Percentiles rank a stretch among this genome's conserved stretches.
These are phyloP conservation scores for Siniperca knerii DNA, from an alignment of 2,113 vertebrate species.

Conservation along the genomic window DNA sequence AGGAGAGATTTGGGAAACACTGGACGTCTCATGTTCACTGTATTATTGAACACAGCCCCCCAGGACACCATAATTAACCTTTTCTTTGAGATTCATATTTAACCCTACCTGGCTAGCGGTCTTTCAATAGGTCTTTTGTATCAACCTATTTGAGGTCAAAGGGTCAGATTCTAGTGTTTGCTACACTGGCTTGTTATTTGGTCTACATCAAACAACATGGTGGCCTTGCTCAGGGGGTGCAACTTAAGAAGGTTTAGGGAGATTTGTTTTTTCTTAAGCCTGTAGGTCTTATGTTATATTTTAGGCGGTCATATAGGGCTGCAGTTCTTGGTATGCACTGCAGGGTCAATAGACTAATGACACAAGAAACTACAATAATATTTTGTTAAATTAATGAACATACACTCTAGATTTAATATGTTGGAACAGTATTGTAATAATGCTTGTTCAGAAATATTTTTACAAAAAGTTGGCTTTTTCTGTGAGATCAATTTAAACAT, in stretches of 20 bases:
- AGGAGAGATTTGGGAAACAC: too few species aligned
- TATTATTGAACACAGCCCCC: neutral
- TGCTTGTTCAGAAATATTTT: neutral
- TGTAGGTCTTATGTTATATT: neutral
- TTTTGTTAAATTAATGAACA: neutral
- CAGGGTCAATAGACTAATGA: neutral
- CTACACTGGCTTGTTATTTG: neutral
- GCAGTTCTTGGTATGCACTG: neutral
- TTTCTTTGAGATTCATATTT: slow-evolving; percentile 4
- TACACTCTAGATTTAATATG: neutral
- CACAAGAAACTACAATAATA: neutral
- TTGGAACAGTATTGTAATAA: neutral
- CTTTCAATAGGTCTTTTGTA: slow-evolving; percentile 31
- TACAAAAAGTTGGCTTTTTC: neutral
- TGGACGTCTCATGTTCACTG: neutral
- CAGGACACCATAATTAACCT: slow-evolving; percentile 35
- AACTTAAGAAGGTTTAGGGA: slow-evolving; percentile 45
- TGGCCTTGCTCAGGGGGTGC: slow-evolving; percentile 59
- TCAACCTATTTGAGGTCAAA: slow-evolving; percentile 41
- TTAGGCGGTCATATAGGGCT: neutral
- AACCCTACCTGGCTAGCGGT: slow-evolving; percentile 12
- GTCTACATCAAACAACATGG: slow-evolving; percentile 29
- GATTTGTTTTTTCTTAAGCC: slow-evolving; percentile 19
- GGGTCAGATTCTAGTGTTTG: slow-evolving; percentile 51
- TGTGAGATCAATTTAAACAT: neutral